phyloP scores from a whole-genome alignment of 2,888 invertebrate species.

The Amphipyra tragopoginis region DNA sequence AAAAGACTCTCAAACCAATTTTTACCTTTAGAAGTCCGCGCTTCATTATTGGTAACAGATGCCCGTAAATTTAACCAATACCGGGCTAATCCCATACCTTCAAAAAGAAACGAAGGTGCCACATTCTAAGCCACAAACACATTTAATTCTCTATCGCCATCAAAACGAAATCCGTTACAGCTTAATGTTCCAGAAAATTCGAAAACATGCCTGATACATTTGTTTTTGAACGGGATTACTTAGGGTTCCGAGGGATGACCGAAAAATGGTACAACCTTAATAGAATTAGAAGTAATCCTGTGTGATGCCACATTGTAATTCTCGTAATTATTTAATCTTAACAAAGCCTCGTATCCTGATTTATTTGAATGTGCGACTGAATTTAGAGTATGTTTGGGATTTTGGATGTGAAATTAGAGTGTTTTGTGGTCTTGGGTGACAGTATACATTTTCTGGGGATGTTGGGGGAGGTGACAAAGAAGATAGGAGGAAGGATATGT shows the following conservation, averaged over 20 bases:
- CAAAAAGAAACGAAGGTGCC: no score
- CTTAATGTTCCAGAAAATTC: conserved; percentile 25
- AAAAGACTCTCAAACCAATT: no score
- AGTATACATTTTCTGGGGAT: conserved; percentile 2
- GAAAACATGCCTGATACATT: conserved; percentile 38
- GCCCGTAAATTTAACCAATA: no score
- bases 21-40: no score
- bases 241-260: conserved; percentile 26
- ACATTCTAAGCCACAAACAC: background rate
- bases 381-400: conserved; percentile 34
- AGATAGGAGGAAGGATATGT: no score
- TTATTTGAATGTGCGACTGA: conserved; percentile 39
- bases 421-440: conserved; percentile 5
- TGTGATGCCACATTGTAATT: conserved; percentile 49
- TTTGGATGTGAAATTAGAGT: conserved; percentile 3
- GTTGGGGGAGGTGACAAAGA: background rate
- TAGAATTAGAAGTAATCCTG: conserved; percentile 53
- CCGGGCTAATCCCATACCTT: no score
- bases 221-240: conserved; percentile 44
- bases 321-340: conserved; percentile 58
- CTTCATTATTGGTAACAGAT: no score
- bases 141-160: conserved; percentile 15
- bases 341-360: conserved; percentile 43
- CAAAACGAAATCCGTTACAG: conserved; percentile 24
- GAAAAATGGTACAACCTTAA: conserved; percentile 41